A percentile compares a stretch with the other conserved stretches of the same genome.
phyloP scores from a whole-genome alignment of 2,888 invertebrate genomes.

The Drosophila incognita region DNA sequence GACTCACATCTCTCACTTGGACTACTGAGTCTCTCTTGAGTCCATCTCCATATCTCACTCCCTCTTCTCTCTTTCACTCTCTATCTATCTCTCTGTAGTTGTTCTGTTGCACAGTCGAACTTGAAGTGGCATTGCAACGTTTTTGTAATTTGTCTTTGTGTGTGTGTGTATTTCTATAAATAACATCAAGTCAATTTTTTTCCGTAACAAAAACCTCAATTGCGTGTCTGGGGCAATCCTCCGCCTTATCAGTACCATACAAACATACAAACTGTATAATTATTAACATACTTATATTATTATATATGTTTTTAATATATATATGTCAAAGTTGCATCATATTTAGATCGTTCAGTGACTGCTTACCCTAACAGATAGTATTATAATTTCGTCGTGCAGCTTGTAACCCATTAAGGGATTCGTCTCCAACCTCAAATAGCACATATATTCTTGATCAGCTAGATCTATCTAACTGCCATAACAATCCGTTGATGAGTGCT shows the following conservation, averaged over 20 bases:
- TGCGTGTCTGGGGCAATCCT: conserved; percentile 35
- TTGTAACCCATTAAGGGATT: not conserved
- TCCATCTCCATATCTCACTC: not conserved
- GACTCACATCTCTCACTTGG: conserved; percentile 46
- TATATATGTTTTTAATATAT: not conserved
- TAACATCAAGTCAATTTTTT: conserved; percentile 28
- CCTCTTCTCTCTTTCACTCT: too few species aligned
- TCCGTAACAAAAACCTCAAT: conserved; percentile 22
- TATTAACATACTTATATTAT: not conserved
- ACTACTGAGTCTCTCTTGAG: conserved; percentile 4
- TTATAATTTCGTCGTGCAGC: not conserved
- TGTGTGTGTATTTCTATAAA: conserved; percentile 22
- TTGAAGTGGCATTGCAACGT: conserved; percentile 21
- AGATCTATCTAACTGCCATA: not conserved
- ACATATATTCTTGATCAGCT: not conserved
- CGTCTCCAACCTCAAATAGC: not conserved
- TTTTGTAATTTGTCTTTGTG: conserved; percentile 17
- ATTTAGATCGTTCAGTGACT: conserved; percentile 18
- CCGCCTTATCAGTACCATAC: conserved; percentile 20
- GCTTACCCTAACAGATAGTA: not conserved
- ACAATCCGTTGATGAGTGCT: not conserved
- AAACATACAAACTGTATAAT: not conserved
- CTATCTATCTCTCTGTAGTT: not conserved
- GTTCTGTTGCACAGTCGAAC: conserved; percentile 17
- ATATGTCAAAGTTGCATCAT: conserved; percentile 22